Evolutionary conservation across 2,888 invertebrate genomes (phyloP), one percentile per base, ranked within the genome.

Genomic region (Sphaerophoria taeniata): DNA sequence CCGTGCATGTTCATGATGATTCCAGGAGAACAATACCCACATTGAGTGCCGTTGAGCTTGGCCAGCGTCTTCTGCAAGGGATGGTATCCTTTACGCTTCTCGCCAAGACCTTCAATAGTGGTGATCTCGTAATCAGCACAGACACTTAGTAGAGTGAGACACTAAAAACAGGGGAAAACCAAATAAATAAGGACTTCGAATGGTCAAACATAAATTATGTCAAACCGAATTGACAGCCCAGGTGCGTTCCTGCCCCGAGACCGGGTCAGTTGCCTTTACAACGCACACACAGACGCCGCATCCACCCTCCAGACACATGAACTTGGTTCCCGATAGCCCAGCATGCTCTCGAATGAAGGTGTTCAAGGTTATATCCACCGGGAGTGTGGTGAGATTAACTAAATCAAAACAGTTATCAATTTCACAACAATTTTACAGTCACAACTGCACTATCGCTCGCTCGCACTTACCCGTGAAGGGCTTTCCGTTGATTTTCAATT

Each of bases 11-110:
- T 95, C 95, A 95, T 96, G 67, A 96, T 93, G 94, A 96, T 95
- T 11, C 96, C 96, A 0, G 96, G 95, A 14, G 95, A 95, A 88
- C 96, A 97, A 90, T 93, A 96, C 0, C 96, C 96, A 89, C 96
- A 96, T 89, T 96, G 96, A 0, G 95, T 94, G 0, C 95, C 96
- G 89, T 95, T 95, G 88, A 95, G 94, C 63, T 93, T 93, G 6
- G 95, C 95, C 71, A 96, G 90, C 0, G 94, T 92, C 56, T 92
- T 92, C 89, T 96, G 96, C 55, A 96, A 94, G 12, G 94, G 93
- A 88, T 96, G 95, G 89, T 95, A 96, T 4, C 96, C 96, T 3
- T 90, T 92, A 36, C 92, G 93, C 88, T 93, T 93, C 89, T 93
- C 94, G 1, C 96, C 96, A 69, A 96, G 90, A 0, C 96, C 96